These are phyloP conservation scores for Microcebus tavaratra DNA, from an alignment of 2,113 vertebrate genomes.

Conservation along the genomic window DNA sequence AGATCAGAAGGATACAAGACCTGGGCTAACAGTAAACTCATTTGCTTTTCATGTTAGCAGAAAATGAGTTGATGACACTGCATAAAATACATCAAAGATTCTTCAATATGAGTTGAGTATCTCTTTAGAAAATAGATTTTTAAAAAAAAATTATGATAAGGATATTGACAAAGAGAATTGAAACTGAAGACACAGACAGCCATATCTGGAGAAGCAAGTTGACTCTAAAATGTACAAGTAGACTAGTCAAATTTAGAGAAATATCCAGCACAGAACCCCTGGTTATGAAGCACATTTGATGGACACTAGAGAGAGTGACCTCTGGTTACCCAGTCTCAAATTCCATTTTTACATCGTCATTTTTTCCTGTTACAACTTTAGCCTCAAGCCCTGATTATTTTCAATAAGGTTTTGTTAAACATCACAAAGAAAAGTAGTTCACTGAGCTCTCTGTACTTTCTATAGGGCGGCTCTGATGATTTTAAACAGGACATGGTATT, in stretches of 20 bases:
- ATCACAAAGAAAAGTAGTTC: conserved; percentile 10
- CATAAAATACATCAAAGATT: conserved; percentile 18
- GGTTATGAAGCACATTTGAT: neutral
- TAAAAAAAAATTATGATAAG: neutral
- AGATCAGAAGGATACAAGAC: neutral
- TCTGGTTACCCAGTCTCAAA: neutral
- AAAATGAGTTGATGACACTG: neutral
- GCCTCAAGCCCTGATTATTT: neutral
- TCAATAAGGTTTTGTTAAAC: neutral
- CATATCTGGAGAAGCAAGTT: neutral
- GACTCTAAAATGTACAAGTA: neutral
- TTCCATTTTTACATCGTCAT: neutral
- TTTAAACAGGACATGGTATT: neutral
- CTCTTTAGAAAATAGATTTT: conserved; percentile 27
- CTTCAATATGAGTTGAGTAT: neutral
- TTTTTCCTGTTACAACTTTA: conserved; percentile 31
- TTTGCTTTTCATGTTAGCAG: conserved; percentile 13
- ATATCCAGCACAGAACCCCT: neutral
- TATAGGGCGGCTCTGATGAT: neutral
- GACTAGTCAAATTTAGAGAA: conserved; percentile 2
- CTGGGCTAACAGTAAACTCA: neutral
- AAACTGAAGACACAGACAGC: neutral
- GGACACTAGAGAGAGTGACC: neutral
- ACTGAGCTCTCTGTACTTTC: neutral
- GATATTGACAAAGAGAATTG: neutral